phyloP scores from a whole-genome alignment of 1,140 invertebrate species.

The Heliothis subflexa region DNA sequence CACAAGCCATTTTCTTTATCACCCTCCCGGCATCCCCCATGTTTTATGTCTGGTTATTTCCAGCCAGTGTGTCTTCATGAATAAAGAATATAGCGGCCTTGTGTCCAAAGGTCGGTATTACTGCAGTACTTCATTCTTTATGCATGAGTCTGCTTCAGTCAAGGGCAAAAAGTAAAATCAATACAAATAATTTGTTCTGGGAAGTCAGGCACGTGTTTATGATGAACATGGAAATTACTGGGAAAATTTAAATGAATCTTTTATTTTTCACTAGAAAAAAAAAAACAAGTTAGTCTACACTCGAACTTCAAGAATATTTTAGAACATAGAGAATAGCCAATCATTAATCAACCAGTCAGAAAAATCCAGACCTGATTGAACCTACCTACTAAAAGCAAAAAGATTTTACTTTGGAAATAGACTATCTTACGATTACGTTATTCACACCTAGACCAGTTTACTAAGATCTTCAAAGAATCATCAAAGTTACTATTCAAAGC shows the following conservation, averaged over 20 bases:
- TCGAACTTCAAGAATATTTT: too few species aligned
- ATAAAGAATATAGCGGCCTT: constrained; percentile 19
- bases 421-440: constrained; percentile 9
- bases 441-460: not conserved
- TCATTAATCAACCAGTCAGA: too few species aligned
- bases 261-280: not conserved
- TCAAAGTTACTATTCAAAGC: not conserved
- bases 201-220: constrained; percentile 27
- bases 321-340: not conserved
- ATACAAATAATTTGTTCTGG: constrained; percentile 21
- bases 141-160: constrained; percentile 30
- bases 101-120: constrained; percentile 17
- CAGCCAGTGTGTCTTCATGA: not conserved
- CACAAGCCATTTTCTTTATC: not conserved
- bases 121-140: constrained; percentile 36
- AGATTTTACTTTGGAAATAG: not conserved
- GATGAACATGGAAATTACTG: not conserved
- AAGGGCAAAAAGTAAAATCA: constrained; percentile 26
- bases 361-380: not conserved
- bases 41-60: not conserved
- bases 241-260: not conserved
- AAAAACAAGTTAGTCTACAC: too few species aligned
- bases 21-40: not conserved
- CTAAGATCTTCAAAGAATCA: not conserved
- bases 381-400: too few species aligned